Percentiles rank a stretch among this genome's conserved stretches.
phyloP scores from a whole-genome alignment of 2,888 invertebrate species.

The Muscina levida region DNA sequence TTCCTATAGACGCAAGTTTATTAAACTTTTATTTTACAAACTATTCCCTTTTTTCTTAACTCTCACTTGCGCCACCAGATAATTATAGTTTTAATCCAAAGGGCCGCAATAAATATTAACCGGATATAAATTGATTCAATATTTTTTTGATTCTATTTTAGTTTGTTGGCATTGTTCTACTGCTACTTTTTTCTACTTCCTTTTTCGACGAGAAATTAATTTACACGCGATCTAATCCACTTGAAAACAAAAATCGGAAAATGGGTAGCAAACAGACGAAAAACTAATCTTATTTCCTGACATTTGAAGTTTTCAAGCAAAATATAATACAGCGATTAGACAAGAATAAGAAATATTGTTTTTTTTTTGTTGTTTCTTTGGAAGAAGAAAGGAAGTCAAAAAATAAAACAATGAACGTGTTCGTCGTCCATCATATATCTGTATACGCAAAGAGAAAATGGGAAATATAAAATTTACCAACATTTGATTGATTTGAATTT shows the following conservation, averaged over 20 bases:
- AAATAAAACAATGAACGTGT: too few species aligned
- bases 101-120: too few species aligned
- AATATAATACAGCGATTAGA: not conserved
- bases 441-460: too few species aligned
- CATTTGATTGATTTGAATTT: slow-evolving; percentile 67
- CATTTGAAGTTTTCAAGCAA: not conserved
- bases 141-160: not conserved
- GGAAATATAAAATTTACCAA: slow-evolving; percentile 34
- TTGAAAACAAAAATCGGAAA: not conserved
- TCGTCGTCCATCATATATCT: too few species aligned
- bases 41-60: not conserved
- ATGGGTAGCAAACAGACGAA: not conserved
- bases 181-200: slow-evolving; percentile 43
- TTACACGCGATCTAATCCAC: slow-evolving; percentile 53
- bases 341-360: too few species aligned
- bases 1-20: too few species aligned
- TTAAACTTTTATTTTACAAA: too few species aligned
- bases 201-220: slow-evolving; percentile 41
- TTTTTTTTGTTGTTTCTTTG: too few species aligned
- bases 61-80: not conserved
- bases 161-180: too few species aligned
- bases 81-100: slow-evolving; percentile 11
- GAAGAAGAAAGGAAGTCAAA: too few species aligned
- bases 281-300: slow-evolving; percentile 28
- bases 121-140: slow-evolving; percentile 61